Evolutionary conservation across 1,140 invertebrate species (phyloP).

Genomic region (Pseudomyrmex gracilis): DNA sequence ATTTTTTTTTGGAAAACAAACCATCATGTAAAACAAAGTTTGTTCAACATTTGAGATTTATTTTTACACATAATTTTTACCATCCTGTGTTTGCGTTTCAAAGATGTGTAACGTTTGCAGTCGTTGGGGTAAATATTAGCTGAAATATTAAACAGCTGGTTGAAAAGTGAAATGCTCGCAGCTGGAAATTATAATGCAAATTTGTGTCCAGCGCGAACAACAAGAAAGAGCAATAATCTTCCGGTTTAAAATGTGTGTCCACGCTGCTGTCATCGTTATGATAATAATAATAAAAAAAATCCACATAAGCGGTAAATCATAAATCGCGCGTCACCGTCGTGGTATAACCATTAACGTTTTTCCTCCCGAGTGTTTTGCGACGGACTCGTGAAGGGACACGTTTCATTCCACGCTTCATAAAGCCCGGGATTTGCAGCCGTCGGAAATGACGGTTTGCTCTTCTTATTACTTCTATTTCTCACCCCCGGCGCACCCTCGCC

Average conservation of each 20-base stretch:
- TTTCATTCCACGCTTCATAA: conserved; percentile 58
- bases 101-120: too few relatives aligned
- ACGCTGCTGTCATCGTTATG: not conserved
- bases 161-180: too few relatives aligned
- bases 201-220: too few relatives aligned
- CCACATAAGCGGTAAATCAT: conserved; percentile 10
- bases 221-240: too few relatives aligned
- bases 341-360: conserved; percentile 37
- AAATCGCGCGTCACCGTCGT: conserved; percentile 30
- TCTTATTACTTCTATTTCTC: conserved; percentile 49
- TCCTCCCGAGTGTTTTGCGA: conserved; percentile 32
- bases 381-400: conserved; percentile 18
- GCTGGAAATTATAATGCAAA: too few relatives aligned
- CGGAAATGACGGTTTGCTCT: conserved; percentile 60
- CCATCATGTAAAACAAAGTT: too few relatives aligned
- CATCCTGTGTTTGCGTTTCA: too few relatives aligned
- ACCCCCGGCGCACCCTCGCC: not conserved
- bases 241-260: not conserved
- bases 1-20: too few relatives aligned
- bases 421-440: conserved; percentile 56
- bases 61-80: too few relatives aligned
- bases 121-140: too few relatives aligned
- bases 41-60: too few relatives aligned
- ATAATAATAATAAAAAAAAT: conserved; percentile 15
- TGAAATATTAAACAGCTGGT: too few relatives aligned